Conservation (phyloP, 1,140 invertebrate genomes). For the Drosophila kohkoa region DNA sequence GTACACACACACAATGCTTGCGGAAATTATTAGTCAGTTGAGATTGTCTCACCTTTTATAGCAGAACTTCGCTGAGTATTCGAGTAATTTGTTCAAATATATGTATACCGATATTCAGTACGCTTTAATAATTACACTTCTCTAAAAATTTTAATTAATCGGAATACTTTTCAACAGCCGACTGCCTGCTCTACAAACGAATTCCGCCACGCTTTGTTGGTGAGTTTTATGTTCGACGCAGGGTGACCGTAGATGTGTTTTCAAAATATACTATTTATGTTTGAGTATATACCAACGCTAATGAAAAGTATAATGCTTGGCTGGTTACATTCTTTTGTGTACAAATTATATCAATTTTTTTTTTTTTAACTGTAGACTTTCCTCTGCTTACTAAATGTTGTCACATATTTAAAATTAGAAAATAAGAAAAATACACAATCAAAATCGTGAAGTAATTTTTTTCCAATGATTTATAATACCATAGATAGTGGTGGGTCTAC, state of each 20-base stretch:
- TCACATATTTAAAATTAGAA: too few relatives aligned
- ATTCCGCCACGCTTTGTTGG: constrained; percentile 51
- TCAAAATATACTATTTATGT: not conserved
- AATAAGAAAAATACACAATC: too few relatives aligned
- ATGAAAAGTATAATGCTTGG: not conserved
- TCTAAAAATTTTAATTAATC: constrained; percentile 50
- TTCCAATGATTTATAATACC: too few relatives aligned
- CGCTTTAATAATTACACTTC: constrained; percentile 58
- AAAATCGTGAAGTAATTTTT: too few relatives aligned
- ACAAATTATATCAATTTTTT: too few relatives aligned
- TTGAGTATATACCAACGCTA: not conserved
- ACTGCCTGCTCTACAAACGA: constrained; percentile 50
- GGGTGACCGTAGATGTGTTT: not conserved
- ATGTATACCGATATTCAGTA: constrained; percentile 44
- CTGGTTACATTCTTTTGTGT: not conserved
- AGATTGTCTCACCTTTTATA: constrained; percentile 55
- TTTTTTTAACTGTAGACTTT: too few relatives aligned
- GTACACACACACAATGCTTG: constrained; percentile 50
- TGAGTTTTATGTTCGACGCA: constrained; percentile 17
- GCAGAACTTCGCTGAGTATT: constrained; percentile 44
- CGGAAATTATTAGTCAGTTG: constrained; percentile 31
- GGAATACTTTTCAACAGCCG: constrained; percentile 64
- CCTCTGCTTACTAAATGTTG: too few relatives aligned
- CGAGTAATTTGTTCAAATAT: constrained; percentile 46
- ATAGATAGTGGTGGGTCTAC: too few relatives aligned